Conservation (phyloP, 1,140 invertebrate genomes). For the Drosophila persimilis region DNA sequence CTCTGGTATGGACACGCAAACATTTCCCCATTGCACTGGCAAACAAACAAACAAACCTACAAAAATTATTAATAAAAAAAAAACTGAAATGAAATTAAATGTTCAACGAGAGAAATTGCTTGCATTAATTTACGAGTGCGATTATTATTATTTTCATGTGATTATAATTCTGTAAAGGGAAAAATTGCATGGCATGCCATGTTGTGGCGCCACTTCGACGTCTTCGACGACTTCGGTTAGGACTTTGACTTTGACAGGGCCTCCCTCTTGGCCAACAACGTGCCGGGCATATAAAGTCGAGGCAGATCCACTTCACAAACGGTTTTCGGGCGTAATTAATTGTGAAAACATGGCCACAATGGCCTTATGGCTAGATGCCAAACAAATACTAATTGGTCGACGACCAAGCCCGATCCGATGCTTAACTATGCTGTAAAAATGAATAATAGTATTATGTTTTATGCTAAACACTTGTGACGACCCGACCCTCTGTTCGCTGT, state of each 20-base stretch:
- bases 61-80: constrained; percentile 24
- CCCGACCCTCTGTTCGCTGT: constrained; percentile 13
- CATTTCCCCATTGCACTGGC: constrained; percentile 19
- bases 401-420: constrained; percentile 52
- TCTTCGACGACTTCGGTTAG: constrained; percentile 40
- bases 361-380: constrained; percentile 14
- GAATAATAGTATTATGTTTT: constrained; percentile 62
- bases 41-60: constrained; percentile 18
- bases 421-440: constrained; percentile 59
- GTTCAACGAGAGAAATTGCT: constrained; percentile 45
- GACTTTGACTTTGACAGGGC: constrained; percentile 65
- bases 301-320: constrained; percentile 28
- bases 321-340: constrained; percentile 46
- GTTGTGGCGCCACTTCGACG: constrained; percentile 65
- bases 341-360: constrained; percentile 36
- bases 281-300: constrained; percentile 19
- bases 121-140: constrained; percentile 43
- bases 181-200: constrained; percentile 58
- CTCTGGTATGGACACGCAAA: constrained; percentile 51
- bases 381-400: constrained; percentile 53
- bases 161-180: constrained; percentile 48
- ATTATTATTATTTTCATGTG: constrained; percentile 56
- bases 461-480: constrained; percentile 59
- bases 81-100: constrained; percentile 53
- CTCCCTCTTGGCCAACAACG: constrained; percentile 31